Evolutionary conservation across 2,113 vertebrate genomes (phyloP), one percentile per base, ranked within the genome.

Genomic region (Canis aureus): DNA sequence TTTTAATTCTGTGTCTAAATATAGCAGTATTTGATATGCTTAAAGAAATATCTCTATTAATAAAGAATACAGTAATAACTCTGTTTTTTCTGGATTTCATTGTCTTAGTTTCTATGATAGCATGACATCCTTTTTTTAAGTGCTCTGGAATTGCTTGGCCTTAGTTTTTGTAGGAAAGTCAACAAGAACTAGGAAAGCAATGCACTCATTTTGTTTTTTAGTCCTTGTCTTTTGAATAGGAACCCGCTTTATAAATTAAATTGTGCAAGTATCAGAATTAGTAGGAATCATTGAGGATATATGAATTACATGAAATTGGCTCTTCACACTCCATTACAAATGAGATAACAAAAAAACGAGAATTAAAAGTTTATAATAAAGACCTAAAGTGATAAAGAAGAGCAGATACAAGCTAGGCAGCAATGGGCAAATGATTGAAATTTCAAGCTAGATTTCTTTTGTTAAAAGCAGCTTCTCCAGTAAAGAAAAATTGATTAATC

Each of bases 401-500:
- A 86, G 29, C 51, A 95, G 38, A 96, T 16, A 67, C 4, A 92
- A 32, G 22, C 27, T 10, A 71, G 53, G 62, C 38, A 94, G 78
- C 59, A 89, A 94, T 19, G 78, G 15, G 74, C 53, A 97, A 95
- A 91, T 85, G 69, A 96, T 0, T 88, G 84, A 97, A 98, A 96
- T 95, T 94, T 97, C 95, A 95, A 74, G 87, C 90, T 92, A 89
- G 80, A 71, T 95, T 97, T 96, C 94, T 80, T 97, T 96, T 96
- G 94, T 96, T 94, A 97, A 96, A 64, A 96, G 66, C 85, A 88
- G 88, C 89, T 94, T 91, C 95, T 93, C 66, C 43, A 22, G 94
- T 85, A 91, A 95, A 95, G 91, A 89, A 96, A 98, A 95, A 98
- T 97, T 98, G 97, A 98, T 98, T 96, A 97, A 92, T 88, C 84